Base-by-base conservation (phyloP, 2,113 vertebrate species). In the Platysternon megacephalum region DNA sequence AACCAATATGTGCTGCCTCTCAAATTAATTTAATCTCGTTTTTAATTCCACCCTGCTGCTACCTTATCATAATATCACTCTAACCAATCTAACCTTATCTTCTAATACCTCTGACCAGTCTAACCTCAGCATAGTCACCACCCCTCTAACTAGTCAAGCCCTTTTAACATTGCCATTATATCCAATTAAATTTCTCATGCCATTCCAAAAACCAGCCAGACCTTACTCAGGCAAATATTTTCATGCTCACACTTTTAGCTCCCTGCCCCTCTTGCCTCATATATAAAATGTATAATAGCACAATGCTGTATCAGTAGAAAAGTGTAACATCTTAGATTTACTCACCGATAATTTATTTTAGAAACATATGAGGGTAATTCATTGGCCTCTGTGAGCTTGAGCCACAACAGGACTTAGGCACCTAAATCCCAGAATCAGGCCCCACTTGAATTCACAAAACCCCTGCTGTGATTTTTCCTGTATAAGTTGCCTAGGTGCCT, bases 1-100 rank as follows among this genome's bases (percentile, higher is more conserved):
- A 91, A 95, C 53, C 79, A 94, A 93, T 83, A 84, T 81, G 78
- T 91, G 95, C 88, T 89, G 72, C 88, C 83, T 88, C 89, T 95
- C 83, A 0, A 5, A 95, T 84, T 87, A 86, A 85, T 94, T 89
- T 81, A 35, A 83, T 83, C 84, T 85, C n/a, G 19, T 86, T 92
- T 79, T 93, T 82, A 94, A 87, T 89, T 81, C 87, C 90, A 82
- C 86, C 85, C 87, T 88, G 90, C 90, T 89, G 92, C 92, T 94
- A 92, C 82, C 79, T 94, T 94, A 84, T 65, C 85, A 68, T 91
- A 92, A 92, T 24, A 39, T 8, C 32, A 14, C 81, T 84, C 87
- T 58, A 61, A 93, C 93, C 90, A 94, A 94, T 49, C 81, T 46
- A 80, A 91, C 89, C 52, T 58, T 93, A 68, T n/a, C 35, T 68